phyloP scores from a whole-genome alignment of 2,888 invertebrate genomes.

The Lepidocyrtoides sp. region DNA sequence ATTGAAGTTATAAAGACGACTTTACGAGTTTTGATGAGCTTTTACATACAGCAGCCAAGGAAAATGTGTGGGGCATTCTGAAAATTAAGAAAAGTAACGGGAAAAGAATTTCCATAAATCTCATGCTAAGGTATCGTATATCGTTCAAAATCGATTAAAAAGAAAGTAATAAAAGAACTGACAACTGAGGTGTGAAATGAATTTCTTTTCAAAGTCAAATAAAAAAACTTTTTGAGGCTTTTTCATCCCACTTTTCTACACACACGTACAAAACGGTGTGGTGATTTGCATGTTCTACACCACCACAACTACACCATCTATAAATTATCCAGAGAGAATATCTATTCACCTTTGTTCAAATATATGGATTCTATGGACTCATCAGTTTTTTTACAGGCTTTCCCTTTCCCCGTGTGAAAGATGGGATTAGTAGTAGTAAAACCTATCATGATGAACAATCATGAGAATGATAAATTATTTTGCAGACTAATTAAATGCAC shows the following conservation, averaged over 20 bases:
- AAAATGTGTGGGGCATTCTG: neutral
- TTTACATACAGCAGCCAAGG: too few relatives aligned
- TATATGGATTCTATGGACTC: neutral
- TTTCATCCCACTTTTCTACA: neutral
- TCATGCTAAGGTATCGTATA: neutral
- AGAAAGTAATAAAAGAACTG: neutral
- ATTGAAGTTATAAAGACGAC: too few relatives aligned
- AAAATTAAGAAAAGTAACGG: neutral
- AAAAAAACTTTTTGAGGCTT: neutral
- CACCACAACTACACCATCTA: neutral
- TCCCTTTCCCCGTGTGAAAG: neutral
- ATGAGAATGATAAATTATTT: constrained; percentile 64
- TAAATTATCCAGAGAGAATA: too few relatives aligned
- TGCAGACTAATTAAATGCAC: constrained; percentile 64
- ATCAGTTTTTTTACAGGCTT: neutral
- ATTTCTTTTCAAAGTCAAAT: constrained; percentile 35
- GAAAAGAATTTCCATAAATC: neutral
- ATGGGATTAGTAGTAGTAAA: neutral
- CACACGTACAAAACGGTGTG: neutral
- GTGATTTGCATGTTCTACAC: neutral
- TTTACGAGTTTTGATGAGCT: too few relatives aligned
- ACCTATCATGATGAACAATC: constrained; percentile 2
- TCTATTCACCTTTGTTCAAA: neutral
- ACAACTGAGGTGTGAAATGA: constrained; percentile 12
- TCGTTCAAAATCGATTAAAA: neutral